Base-by-base conservation (phyloP, 2,797 vertebrate species). In the Buphagus erythrorhynchus region DNA sequence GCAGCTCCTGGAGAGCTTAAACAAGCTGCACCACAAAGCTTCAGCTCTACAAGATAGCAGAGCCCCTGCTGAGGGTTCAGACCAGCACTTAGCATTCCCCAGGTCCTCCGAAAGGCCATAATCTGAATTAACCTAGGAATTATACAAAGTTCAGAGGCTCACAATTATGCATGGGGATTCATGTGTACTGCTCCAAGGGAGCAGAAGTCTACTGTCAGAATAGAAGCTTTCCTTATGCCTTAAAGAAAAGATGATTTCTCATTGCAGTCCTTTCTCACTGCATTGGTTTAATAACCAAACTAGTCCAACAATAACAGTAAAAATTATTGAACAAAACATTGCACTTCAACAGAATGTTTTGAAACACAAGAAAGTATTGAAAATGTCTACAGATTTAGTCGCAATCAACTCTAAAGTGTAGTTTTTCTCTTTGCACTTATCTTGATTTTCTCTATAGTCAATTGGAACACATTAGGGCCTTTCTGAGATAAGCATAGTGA, bases 101-200 rank as follows among this genome's bases (percentile, higher is more conserved):
- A 46, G 0, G 5, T 45, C 33, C 43, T 5, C 4, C 46, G 57
- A 58, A 81, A 52, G 38, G 43, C 38, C n/a, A 14, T 26, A 15
- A 40, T 35, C 49, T 7, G 17, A 19, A 26, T 31, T 52, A 40
- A 36, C 36, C n/a, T 16, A 6, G 13, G 29, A 89, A 21, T 42
- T 12, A 4, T 0, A 9, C 29, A 2, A 18, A 19, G 31, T 31
- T 67, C 49, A 40, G n/a, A 10, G 10, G 26, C 43, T 77, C 3
- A 3, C 33, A 31, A 0, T n/a, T 8, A n/a, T 45, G n/a, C 2
- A 0, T 10, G 2, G 48, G 36, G 29, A 42, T 33, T 67, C 33
- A 5, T 0, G 3, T 19, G 35, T 25, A 5, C 42, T 28, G 38
- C 36, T 92, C 9, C 68, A 13, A 29, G 38, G 46, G 6, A 54